Percentiles rank a stretch among this genome's conserved stretches.
phyloP scores from a whole-genome alignment of 1,140 invertebrate species.

The Drosophila sechellia region DNA sequence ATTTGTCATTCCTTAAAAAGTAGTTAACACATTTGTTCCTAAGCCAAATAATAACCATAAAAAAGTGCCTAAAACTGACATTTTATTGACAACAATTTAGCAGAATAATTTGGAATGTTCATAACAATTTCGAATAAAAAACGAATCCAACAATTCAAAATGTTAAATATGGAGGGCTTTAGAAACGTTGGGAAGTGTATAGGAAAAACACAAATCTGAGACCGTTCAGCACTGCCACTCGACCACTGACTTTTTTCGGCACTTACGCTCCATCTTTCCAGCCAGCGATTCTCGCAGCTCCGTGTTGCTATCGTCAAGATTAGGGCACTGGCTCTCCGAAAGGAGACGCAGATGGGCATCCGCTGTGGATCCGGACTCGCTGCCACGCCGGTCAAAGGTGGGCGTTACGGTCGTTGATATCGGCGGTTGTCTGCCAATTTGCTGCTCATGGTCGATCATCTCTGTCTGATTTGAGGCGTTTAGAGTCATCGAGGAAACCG shows the following conservation, averaged over 20 bases:
- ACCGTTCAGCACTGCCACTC: slow-evolving; percentile 3
- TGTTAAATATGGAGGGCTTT: not conserved
- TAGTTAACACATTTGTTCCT: too few species aligned
- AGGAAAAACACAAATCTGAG: not conserved
- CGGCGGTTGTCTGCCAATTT: not conserved
- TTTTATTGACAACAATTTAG: too few species aligned
- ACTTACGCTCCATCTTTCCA: slow-evolving; percentile 41
- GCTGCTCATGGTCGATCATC: not conserved
- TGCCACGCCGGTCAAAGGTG: slow-evolving; percentile 7
- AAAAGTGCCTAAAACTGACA: too few species aligned
- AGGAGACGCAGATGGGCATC: not conserved
- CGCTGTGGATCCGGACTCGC: slow-evolving; percentile 5
- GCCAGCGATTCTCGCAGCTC: not conserved
- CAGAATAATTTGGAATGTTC: too few species aligned
- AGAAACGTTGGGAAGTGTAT: not conserved
- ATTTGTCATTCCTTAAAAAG: too few species aligned
- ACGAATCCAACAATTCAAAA: not conserved
- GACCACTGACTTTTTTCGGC: not conserved
- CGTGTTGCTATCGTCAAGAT: not conserved
- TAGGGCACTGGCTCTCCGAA: not conserved
- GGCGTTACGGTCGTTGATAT: not conserved
- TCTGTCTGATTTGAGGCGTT: not conserved
- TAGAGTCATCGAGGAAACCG: slow-evolving; percentile 4
- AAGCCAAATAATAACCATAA: too few species aligned
- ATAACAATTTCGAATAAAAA: not conserved